phyloP scores from a whole-genome alignment of 2,888 invertebrate species.

The Philopedon plagiatum region DNA sequence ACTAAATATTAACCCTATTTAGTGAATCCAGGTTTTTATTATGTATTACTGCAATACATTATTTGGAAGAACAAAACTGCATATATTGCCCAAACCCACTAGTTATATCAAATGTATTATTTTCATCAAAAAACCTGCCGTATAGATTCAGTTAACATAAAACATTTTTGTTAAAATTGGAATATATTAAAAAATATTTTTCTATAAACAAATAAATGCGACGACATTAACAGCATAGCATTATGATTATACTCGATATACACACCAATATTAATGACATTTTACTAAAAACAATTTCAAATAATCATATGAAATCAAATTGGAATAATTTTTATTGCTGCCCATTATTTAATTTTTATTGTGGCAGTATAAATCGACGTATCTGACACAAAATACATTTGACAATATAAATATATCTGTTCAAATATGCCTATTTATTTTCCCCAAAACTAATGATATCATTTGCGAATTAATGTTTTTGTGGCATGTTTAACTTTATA shows the following conservation, averaged over 20 bases:
- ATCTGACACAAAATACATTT: constrained; percentile 46
- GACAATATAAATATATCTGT: constrained; percentile 47
- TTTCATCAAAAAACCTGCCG: too few relatives aligned
- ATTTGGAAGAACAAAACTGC: too few relatives aligned
- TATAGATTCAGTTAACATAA: too few relatives aligned
- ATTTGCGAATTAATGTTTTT: constrained; percentile 50
- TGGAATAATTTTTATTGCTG: constrained; percentile 39
- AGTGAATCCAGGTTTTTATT: too few relatives aligned
- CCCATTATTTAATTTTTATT: constrained; percentile 39
- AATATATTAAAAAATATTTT: too few relatives aligned
- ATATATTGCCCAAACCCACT: too few relatives aligned
- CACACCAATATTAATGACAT: constrained; percentile 22
- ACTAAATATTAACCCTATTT: too few relatives aligned
- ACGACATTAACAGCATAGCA: background rate
- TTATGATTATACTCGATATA: background rate
- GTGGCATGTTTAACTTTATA: constrained; percentile 48
- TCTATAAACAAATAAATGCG: too few relatives aligned
- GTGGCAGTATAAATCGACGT: constrained; percentile 31
- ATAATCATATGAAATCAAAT: constrained; percentile 32
- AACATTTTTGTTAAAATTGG: too few relatives aligned
- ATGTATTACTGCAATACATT: too few relatives aligned
- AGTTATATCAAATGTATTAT: too few relatives aligned
- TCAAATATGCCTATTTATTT: constrained; percentile 47
- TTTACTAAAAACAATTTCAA: constrained; percentile 10
- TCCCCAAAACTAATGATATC: constrained; percentile 48